Conservation (phyloP, 35 echinoderm and acorn worm genomes). For the Patiria miniata region DNA sequence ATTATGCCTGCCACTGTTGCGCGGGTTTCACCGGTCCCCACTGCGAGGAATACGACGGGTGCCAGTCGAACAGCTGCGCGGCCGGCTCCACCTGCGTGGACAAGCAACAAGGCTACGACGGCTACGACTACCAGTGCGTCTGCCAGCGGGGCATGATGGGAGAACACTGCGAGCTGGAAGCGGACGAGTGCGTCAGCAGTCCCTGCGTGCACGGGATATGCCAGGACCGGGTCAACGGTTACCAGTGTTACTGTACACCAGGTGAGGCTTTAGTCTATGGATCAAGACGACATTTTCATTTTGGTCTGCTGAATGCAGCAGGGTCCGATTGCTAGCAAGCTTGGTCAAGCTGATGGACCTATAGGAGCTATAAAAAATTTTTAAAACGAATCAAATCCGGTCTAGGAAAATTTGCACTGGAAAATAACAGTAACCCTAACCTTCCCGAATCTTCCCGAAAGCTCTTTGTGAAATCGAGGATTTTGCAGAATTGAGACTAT, state of each 20-base stretch:
- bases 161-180: conserved; percentile 76
- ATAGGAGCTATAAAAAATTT: background rate
- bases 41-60: conserved; percentile 83
- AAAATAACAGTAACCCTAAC: no score
- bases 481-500: no score
- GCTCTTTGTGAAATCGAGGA: no score
- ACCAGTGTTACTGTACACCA: conserved; percentile 67
- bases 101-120: conserved; percentile 74
- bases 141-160: conserved; percentile 80
- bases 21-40: conserved; percentile 58
- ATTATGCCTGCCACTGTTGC: conserved; percentile 80
- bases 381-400: background rate
- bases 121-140: conserved; percentile 69
- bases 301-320: no score
- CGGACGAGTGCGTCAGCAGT: conserved; percentile 86
- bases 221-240: conserved; percentile 66
- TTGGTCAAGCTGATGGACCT: no score
- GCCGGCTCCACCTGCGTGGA: conserved; percentile 75
- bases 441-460: no score
- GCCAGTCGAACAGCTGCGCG: conserved; percentile 63
- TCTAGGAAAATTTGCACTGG: no score
- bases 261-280: conserved; percentile 2
- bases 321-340: no score
- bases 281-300: no score
- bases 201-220: conserved; percentile 79